These are phyloP conservation scores for Meiosimyza decipiens DNA, from an alignment of 2,888 invertebrate genomes.

Conservation along the genomic window DNA sequence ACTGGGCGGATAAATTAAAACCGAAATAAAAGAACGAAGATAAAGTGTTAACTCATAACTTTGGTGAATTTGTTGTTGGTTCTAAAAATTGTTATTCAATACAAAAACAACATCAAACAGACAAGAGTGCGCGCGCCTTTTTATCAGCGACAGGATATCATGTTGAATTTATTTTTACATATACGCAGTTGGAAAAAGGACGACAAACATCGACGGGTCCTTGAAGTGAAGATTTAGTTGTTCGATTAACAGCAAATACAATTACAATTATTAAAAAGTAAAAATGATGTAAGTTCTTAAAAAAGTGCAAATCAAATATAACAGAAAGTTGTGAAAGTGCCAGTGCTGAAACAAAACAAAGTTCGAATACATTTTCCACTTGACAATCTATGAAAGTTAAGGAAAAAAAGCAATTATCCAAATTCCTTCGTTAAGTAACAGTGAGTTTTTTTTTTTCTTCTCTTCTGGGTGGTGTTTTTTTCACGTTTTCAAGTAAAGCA, in stretches of 20 bases:
- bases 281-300: too few species aligned
- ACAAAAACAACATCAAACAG: slow-evolving; percentile 18
- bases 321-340: too few species aligned
- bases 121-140: slow-evolving; percentile 25
- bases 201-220: slow-evolving; percentile 5
- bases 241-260: slow-evolving; percentile 1
- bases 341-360: too few species aligned
- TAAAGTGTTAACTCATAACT: not conserved
- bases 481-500: not conserved
- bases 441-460: too few species aligned
- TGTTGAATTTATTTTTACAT: slow-evolving; percentile 22
- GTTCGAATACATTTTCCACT: too few species aligned
- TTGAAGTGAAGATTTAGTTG: slow-evolving; percentile 16
- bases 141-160: slow-evolving; percentile 5
- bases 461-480: not conserved
- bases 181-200: not conserved
- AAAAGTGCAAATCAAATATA: too few species aligned
- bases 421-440: too few species aligned
- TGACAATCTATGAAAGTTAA: too few species aligned
- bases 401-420: too few species aligned
- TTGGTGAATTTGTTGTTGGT: slow-evolving; percentile 20
- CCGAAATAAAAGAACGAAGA: not conserved
- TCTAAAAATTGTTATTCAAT: slow-evolving; percentile 12
- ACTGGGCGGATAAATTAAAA: slow-evolving; percentile 16
- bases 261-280: not conserved